Base-by-base conservation (phyloP, 1,140 invertebrate species). In the Hycleus phaleratus region DNA sequence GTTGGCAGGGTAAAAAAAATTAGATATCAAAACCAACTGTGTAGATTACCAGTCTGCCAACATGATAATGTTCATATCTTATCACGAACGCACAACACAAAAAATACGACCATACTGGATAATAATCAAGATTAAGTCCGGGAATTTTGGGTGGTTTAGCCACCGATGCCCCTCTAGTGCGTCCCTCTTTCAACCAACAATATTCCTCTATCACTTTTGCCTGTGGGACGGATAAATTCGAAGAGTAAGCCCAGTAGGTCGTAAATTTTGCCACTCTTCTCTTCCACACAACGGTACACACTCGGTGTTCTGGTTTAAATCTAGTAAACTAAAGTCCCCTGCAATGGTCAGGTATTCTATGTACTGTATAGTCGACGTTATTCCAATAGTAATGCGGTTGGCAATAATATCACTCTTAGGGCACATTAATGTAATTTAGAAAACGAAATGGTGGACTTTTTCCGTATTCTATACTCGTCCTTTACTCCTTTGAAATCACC, bases 111-210 rank as follows among this genome's bases (percentile, higher is more conserved):
- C 47, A 54, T 46, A 38, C 39, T 46, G 47, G 54, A 49, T 60
- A 62, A 62, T 62, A 62, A 62, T 62, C 61, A 62, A 62, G 58
- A 62, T 62, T 62, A 62, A 56, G 58, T 46, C 46, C 42, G 52
- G 60, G 61, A 46, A 32, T 32, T 32, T 32, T 32, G 32, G 4
- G 32, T 7, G 32, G 7, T 32, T 5, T 32, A 32, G 4, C 32
- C 4, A 32, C 32, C 49, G 44, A 60, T 59, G 12, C 52, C 50
- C 53, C 61, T 43, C 39, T 59, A 25, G 40, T 32, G 32, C 32
- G 32, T 32, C 32, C 32, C 32, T 32, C 4, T 32, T 5, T 7
- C 4, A 4, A 1, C 32, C 32, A 32, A 4, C 7, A 4, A 4
- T 32, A 32, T 32, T 32, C 32, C 32, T 32, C 32, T 32, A 32